Evolutionary conservation across 2,113 vertebrate species (phyloP).

Genomic region (Puffinus mauretanicus): DNA sequence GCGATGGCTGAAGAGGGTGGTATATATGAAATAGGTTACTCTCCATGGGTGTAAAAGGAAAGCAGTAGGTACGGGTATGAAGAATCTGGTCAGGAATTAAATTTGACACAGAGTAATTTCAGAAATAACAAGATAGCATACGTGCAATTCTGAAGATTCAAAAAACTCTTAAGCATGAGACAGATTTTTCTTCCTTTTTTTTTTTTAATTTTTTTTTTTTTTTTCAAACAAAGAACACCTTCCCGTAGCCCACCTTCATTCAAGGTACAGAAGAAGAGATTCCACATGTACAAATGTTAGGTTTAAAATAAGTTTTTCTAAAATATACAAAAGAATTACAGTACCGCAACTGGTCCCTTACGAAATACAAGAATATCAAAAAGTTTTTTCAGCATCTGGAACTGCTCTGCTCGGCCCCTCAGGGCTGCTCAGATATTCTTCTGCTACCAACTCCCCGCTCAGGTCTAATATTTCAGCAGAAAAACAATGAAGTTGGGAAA

Average conservation of each 20-base stretch:
- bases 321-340: not conserved
- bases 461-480: conserved; percentile 32
- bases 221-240: not conserved
- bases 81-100: not conserved
- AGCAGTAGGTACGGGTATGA: not conserved
- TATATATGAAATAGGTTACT: not conserved
- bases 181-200: not conserved
- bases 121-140: not conserved
- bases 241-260: not conserved
- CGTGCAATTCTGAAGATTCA: not conserved
- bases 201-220: not conserved
- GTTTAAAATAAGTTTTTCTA: not conserved
- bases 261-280: not conserved
- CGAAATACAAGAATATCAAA: not conserved
- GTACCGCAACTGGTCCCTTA: not conserved
- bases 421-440: conserved; percentile 15
- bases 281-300: not conserved
- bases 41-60: not conserved
- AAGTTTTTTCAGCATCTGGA: not conserved
- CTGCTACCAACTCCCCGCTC: not conserved
- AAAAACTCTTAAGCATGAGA: not conserved
- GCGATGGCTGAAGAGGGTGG: not conserved
- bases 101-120: not conserved
- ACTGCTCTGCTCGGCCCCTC: not conserved
- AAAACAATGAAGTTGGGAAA: not conserved